A percentile compares a stretch with the other conserved stretches of the same genome.
Evolutionary conservation across 2,113 vertebrate species (phyloP).

Genomic region (Myrmecobius fasciatus): DNA sequence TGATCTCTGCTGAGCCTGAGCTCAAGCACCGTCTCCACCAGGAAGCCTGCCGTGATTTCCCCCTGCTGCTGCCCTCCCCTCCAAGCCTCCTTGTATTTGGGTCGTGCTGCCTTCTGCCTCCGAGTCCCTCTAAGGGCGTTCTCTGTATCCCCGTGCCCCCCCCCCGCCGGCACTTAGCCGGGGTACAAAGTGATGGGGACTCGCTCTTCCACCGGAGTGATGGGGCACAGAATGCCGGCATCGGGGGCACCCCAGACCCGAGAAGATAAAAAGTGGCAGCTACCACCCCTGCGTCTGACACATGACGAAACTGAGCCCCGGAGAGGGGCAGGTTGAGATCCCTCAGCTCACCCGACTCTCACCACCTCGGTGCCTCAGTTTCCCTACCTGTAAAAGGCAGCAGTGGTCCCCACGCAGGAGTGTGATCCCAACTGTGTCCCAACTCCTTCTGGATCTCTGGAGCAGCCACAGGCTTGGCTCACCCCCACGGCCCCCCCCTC

Average conservation of each 20-base stretch:
- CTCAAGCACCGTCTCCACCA: neutral
- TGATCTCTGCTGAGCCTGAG: neutral
- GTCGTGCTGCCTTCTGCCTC: no score
- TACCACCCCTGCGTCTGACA: neutral
- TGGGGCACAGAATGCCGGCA: no score
- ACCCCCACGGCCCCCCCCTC: neutral
- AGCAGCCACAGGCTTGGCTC: no score
- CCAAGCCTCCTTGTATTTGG: no score
- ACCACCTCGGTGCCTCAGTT: neutral
- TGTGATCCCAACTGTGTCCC: no score
- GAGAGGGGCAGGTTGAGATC: neutral
- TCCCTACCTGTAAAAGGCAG: neutral
- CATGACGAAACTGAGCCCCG: neutral
- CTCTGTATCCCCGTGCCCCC: no score
- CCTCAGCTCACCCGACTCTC: neutral
- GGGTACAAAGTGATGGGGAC: no score
- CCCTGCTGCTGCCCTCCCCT: neutral
- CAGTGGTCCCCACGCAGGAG: no score
- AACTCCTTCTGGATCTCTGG: no score
- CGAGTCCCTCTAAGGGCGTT: no score
- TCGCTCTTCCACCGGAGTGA: no score
- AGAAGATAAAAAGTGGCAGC: neutral
- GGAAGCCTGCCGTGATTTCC: neutral
- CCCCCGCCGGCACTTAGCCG: no score
- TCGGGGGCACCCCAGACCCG: neutral